Percentiles rank a stretch among this genome's conserved stretches.
These are phyloP conservation scores for Mustela lutreola DNA, from an alignment of 2,113 vertebrate species.

Conservation along the genomic window DNA sequence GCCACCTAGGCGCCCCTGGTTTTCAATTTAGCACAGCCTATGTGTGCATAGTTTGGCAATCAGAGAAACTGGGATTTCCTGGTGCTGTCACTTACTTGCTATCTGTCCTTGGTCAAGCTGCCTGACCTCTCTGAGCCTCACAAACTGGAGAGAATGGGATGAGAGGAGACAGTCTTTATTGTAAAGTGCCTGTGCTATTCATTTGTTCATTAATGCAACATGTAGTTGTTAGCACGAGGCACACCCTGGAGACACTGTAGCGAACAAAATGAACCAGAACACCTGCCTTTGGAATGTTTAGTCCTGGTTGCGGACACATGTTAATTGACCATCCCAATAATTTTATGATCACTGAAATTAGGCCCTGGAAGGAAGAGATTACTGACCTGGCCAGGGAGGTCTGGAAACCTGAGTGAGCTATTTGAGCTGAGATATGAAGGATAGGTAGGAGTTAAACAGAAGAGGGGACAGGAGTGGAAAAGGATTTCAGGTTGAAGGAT, in stretches of 20 bases:
- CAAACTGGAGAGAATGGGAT: neutral
- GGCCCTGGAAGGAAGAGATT: neutral
- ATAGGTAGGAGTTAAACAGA: neutral
- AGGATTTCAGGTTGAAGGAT: neutral
- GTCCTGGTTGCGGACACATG: neutral
- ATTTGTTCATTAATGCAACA: neutral
- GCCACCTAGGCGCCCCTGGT: neutral
- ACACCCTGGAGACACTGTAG: neutral
- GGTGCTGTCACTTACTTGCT: neutral
- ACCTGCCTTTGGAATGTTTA: neutral
- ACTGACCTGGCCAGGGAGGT: neutral
- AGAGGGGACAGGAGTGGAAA: neutral
- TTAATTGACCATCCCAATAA: neutral
- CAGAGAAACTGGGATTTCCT: neutral
- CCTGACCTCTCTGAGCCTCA: neutral
- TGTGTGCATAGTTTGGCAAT: neutral
- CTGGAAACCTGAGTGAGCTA: neutral
- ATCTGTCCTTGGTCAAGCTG: neutral
- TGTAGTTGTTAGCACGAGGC: neutral
- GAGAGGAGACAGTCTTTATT: neutral
- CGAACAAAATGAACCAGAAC: neutral
- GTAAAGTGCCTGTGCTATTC: neutral
- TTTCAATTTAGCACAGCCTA: neutral
- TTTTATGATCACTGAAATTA: neutral
- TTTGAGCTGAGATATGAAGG: neutral